phyloP scores from a whole-genome alignment of 2,797 vertebrate genomes.

The Strix occidentalis region DNA sequence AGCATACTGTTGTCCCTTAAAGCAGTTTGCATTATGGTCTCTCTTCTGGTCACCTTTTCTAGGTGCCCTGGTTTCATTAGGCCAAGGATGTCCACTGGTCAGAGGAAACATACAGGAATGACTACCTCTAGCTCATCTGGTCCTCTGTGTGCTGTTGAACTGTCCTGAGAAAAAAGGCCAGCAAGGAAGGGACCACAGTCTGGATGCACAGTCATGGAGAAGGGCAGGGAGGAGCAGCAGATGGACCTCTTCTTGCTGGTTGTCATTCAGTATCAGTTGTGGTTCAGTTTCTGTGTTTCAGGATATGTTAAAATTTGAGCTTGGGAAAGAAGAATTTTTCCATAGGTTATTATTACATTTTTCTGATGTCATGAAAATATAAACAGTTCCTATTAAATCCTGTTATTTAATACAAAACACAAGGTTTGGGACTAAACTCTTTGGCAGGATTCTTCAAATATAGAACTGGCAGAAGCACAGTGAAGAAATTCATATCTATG shows the following conservation, averaged over 20 bases:
- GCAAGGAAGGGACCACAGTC: neutral
- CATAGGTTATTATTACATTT: neutral
- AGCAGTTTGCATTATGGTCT: neutral
- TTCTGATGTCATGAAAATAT: conserved; percentile 7
- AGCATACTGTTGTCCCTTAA: neutral
- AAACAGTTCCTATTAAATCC: conserved; percentile 37
- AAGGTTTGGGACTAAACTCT: conserved; percentile 6
- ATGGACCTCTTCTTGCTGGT: neutral
- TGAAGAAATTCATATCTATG: conserved; percentile 64
- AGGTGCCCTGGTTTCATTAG: neutral
- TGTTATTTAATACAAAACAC: conserved; percentile 39
- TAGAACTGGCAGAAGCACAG: conserved; percentile 67
- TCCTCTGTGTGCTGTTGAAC: neutral
- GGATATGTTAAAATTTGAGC: neutral
- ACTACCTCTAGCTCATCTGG: neutral
- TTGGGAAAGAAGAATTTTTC: conserved; percentile 22
- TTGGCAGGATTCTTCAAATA: conserved; percentile 74
- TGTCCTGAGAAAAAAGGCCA: neutral
- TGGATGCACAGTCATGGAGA: neutral
- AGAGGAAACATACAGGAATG: neutral
- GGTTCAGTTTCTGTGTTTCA: neutral
- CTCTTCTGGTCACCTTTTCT: neutral
- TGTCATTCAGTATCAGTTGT: neutral
- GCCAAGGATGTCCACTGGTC: neutral
- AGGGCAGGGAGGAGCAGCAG: neutral